Conservation (phyloP, 2,113 vertebrate species). For the Myrmecophaga tridactyla region DNA sequence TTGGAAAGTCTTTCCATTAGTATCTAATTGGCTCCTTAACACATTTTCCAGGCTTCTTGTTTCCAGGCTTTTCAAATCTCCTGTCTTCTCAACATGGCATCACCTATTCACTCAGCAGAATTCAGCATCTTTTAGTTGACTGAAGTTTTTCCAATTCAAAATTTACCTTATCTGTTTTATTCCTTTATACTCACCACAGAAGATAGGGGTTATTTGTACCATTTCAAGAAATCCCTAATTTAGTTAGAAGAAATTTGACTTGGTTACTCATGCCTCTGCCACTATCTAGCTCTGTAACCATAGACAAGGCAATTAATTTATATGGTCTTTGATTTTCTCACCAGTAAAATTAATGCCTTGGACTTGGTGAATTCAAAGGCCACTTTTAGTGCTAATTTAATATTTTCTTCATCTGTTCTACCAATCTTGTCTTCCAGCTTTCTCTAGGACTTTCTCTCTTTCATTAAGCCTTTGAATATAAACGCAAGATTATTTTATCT, state of each 20-base stretch:
- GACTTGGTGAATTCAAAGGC: not conserved
- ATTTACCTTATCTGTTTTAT: not conserved
- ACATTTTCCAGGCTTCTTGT: constrained; percentile 36
- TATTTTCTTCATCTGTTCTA: not conserved
- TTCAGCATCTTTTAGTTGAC: not conserved
- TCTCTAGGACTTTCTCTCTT: not conserved
- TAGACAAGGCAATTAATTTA: not conserved
- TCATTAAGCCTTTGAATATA: not conserved
- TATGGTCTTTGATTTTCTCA: not conserved
- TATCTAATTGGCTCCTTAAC: constrained; percentile 54
- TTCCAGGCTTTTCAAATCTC: constrained; percentile 47
- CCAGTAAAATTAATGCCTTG: not conserved
- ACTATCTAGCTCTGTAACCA: not conserved
- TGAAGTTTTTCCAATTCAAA: not conserved
- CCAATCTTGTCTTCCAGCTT: not conserved
- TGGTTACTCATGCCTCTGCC: not conserved
- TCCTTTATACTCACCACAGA: not conserved
- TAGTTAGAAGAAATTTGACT: not conserved
- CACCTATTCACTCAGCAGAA: not conserved
- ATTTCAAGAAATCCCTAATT: not conserved
- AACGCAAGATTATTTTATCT: not conserved
- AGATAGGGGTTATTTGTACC: not conserved
- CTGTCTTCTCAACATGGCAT: not conserved
- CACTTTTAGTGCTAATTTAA: not conserved
- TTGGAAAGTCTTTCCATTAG: constrained; percentile 53